Conservation (phyloP, 2,888 invertebrate species). For the Pilophorus perplexus region DNA sequence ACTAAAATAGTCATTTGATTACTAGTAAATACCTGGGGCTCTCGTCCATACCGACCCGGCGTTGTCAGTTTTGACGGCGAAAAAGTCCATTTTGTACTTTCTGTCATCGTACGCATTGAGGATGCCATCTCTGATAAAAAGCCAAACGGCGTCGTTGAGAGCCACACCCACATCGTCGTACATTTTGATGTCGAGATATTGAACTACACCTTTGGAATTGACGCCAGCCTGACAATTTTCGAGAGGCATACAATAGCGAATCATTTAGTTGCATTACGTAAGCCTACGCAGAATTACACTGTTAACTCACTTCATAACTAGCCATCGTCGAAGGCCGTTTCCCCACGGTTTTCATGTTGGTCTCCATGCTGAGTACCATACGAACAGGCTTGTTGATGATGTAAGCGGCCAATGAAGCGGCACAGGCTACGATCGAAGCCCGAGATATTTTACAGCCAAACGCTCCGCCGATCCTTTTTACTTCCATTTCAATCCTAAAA, state of each 20-base stretch:
- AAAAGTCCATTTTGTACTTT: slow-evolving; percentile 57
- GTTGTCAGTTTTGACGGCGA: slow-evolving; percentile 61
- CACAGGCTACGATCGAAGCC: slow-evolving; percentile 52
- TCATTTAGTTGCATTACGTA: too few relatives aligned
- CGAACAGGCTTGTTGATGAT: slow-evolving; percentile 52
- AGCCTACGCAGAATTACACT: too few relatives aligned
- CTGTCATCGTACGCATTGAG: slow-evolving; percentile 62
- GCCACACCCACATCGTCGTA: slow-evolving; percentile 54
- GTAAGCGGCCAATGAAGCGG: slow-evolving; percentile 53
- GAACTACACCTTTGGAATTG: slow-evolving; percentile 63
- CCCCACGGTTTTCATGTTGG: slow-evolving; percentile 67
- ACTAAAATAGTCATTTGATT: too few relatives aligned
- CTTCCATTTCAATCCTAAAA: slow-evolving; percentile 52
- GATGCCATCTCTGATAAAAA: slow-evolving; percentile 28
- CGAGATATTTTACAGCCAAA: slow-evolving; percentile 55
- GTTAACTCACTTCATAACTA: slow-evolving; percentile 21
- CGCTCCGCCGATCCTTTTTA: slow-evolving; percentile 54
- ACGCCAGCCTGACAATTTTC: slow-evolving; percentile 55
- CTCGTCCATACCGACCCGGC: slow-evolving; percentile 68
- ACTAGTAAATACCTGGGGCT: slow-evolving; percentile 72
- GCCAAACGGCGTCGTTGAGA: slow-evolving; percentile 50
- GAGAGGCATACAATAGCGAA: too few relatives aligned
- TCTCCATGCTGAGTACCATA: slow-evolving; percentile 52
- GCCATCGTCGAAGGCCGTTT: slow-evolving; percentile 59
- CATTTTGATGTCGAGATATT: slow-evolving; percentile 59